phyloP scores from a whole-genome alignment of 2,797 vertebrate species.

The Acanthurus lineatus region DNA sequence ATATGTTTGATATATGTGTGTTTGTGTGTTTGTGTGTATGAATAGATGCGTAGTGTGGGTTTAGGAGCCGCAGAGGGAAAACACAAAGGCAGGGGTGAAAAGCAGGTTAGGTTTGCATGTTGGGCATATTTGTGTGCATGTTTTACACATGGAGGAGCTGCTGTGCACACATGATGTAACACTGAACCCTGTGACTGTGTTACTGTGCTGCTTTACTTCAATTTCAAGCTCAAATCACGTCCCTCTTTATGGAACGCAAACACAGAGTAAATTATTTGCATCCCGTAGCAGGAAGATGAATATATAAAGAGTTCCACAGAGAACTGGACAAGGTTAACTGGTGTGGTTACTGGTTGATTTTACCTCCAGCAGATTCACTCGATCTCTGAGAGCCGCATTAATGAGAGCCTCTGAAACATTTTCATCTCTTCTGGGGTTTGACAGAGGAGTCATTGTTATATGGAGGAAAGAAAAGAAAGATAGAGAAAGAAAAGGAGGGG shows the following conservation, averaged over 20 bases:
- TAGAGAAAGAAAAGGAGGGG: background rate
- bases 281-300: constrained; percentile 18
- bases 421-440: constrained; percentile 26
- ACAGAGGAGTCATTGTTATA: constrained; percentile 21
- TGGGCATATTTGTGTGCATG: constrained; percentile 5
- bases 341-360: constrained; percentile 17
- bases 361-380: constrained; percentile 36
- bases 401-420: constrained; percentile 43
- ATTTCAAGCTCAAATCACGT: background rate
- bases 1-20: background rate
- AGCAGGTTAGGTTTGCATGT: background rate
- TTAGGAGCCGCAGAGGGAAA: too few species aligned
- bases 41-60: background rate
- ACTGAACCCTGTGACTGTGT: constrained; percentile 6
- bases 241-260: background rate
- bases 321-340: constrained; percentile 47
- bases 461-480: background rate
- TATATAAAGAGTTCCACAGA: constrained; percentile 14
- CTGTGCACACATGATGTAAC: background rate
- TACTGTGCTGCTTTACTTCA: constrained; percentile 23
- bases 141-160: constrained; percentile 9
- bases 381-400: constrained; percentile 36
- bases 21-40: background rate
- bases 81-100: background rate
- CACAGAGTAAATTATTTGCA: constrained; percentile 3